phyloP scores from a whole-genome alignment of 2,113 vertebrate species.

The Circaetus cinerascens region DNA sequence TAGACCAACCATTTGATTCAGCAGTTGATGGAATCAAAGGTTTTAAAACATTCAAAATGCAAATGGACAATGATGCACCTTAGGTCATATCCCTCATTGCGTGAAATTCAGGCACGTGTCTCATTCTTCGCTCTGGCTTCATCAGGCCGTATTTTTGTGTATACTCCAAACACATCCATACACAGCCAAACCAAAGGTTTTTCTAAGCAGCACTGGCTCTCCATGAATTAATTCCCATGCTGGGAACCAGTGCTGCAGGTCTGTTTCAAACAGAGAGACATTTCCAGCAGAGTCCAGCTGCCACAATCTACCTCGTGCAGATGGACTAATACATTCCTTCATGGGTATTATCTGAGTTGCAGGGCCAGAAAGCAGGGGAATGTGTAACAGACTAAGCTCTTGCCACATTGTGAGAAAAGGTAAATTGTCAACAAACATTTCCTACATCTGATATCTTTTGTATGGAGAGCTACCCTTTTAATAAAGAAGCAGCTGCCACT shows the following conservation, averaged over 20 bases:
- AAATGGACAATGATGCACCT: background rate
- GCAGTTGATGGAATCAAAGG: background rate
- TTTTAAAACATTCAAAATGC: background rate
- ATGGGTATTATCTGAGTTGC: background rate
- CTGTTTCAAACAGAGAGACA: background rate
- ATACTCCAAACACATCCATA: background rate
- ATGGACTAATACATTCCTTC: slow-evolving; percentile 26
- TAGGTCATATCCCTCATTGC: background rate
- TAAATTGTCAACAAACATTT: slow-evolving; percentile 72
- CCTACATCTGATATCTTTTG: slow-evolving; percentile 66
- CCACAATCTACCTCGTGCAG: background rate
- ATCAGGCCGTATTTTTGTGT: background rate
- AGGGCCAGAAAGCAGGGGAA: background rate
- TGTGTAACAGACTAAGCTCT: background rate
- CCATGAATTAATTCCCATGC: background rate
- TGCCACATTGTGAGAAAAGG: slow-evolving; percentile 38
- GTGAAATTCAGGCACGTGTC: background rate
- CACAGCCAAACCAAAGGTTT: background rate
- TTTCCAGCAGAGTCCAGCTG: slow-evolving; percentile 1
- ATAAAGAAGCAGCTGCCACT: slow-evolving; percentile 75
- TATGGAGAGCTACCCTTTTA: slow-evolving; percentile 67
- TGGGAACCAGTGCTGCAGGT: background rate
- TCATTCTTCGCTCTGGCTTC: background rate
- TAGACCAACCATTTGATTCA: background rate
- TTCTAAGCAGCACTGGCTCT: background rate